Conservation (phyloP, 2,113 vertebrate genomes). For the Propithecus coquereli region DNA sequence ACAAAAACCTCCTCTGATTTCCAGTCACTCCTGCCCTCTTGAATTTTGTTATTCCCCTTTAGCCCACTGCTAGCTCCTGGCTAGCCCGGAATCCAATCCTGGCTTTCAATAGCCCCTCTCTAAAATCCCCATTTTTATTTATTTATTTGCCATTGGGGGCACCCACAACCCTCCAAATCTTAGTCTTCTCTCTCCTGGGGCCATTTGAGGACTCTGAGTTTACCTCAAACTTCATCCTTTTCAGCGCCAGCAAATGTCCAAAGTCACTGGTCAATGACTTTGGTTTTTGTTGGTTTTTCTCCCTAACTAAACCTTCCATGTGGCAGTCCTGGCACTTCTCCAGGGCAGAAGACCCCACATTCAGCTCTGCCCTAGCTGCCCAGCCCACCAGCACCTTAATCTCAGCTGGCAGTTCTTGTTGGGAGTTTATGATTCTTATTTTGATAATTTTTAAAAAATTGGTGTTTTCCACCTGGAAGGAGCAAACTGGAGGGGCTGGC, state of each 20-base stretch:
- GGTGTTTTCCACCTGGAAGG: constrained; percentile 70
- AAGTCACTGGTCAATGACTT: not conserved
- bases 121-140: not conserved
- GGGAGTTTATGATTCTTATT: constrained; percentile 3
- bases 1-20: constrained; percentile 40
- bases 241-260: not conserved
- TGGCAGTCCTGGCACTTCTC: not conserved
- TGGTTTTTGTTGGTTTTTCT: not conserved
- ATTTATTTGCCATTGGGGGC: not conserved
- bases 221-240: not conserved
- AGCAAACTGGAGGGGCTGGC: constrained; percentile 71
- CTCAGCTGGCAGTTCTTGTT: not conserved
- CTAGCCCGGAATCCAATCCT: not conserved
- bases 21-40: not conserved
- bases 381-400: not conserved
- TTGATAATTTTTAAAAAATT: constrained; percentile 20
- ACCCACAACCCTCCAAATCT: not conserved
- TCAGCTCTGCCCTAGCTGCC: not conserved
- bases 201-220: not conserved
- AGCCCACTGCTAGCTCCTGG: not conserved
- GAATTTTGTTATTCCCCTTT: constrained; percentile 16
- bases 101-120: not conserved
- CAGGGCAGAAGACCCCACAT: not conserved
- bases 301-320: not conserved
- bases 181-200: not conserved